These are phyloP conservation scores for Aphrophora alni DNA, from an alignment of 2,888 invertebrate species.

Conservation along the genomic window DNA sequence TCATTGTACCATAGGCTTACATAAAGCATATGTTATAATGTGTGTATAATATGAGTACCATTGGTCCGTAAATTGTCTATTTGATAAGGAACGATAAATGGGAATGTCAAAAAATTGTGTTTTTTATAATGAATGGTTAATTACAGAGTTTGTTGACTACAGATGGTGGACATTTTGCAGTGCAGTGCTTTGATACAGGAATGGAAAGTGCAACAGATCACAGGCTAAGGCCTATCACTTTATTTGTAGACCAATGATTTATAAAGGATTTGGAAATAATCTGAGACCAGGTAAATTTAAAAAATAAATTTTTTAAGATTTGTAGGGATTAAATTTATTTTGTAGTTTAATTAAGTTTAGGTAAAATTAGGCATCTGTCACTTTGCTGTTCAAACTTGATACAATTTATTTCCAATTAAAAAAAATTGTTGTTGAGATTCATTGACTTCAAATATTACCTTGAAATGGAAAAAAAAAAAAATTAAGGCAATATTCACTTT, in stretches of 20 bases:
- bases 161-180: constrained; percentile 43
- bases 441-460: too few species aligned
- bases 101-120: not conserved
- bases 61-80: not conserved
- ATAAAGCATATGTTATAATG: not conserved
- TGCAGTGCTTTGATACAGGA: constrained; percentile 32
- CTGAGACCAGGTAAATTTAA: not conserved
- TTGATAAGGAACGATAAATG: not conserved
- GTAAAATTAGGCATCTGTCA: not conserved
- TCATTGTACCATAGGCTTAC: not conserved
- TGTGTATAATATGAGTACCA: not conserved
- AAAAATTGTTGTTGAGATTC: too few species aligned
- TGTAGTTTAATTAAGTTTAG: not conserved
- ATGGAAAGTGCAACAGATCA: not conserved
- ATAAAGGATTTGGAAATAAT: not conserved
- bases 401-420: too few species aligned
- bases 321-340: not conserved
- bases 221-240: constrained; percentile 10
- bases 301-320: not conserved
- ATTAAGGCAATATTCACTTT: too few species aligned
- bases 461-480: too few species aligned
- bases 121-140: constrained; percentile 12
- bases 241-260: constrained; percentile 13
- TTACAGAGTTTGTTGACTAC: constrained; percentile 39
- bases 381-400: too few species aligned